Evolutionary conservation across 2,888 invertebrate species (phyloP), one percentile per base, ranked within the genome.

Genomic region (Rapana venosa): DNA sequence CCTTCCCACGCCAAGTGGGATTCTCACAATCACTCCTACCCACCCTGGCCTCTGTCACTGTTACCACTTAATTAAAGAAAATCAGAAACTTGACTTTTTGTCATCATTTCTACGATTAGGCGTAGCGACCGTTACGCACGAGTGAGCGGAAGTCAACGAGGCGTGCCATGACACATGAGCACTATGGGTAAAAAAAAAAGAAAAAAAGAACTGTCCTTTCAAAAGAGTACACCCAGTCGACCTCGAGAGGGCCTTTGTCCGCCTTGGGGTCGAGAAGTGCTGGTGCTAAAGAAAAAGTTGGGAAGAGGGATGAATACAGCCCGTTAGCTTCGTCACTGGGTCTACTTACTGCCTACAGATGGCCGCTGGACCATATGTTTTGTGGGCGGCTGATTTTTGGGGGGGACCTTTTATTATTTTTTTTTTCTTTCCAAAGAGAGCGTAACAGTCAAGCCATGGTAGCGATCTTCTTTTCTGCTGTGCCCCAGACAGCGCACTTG

Each of bases 101-200:
- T 79, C 79, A 79, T 79, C 17, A 79, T 35, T 79, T 79, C 79
- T 26, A 79, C 79, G 79, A 79, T 79, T 79, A 79, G 79, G 79
- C 79, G 79, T 35, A 79, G 79, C 32, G 79, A 79, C 35, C 79
- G 79, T 35, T 79, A 13, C 35, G 79, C 32, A 22, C 15, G 79
- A 35, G 79, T 79, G 79, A 35, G 13, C 35, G 79, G 32, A 26
- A 26, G 79, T 79, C 79, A 79, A 35, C 35, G 35, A 79, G 79
- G 79, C 79, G 20, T 79, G 35, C 32, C 32, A 8, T 74, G 74
- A 74, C 74, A 74, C 74, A 74, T 11, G 26, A 30, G 35, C 15
- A 20, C 17, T 13, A 79, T 15, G n/a, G n/a, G 26, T 8, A 58
- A 15, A 58, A 15, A 58, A 15, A 58, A 15, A 58, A 61, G 15